A percentile compares a stretch with the other conserved stretches of the same genome.
Conservation (phyloP, 2,113 vertebrate genomes). For the Equus quagga region DNA sequence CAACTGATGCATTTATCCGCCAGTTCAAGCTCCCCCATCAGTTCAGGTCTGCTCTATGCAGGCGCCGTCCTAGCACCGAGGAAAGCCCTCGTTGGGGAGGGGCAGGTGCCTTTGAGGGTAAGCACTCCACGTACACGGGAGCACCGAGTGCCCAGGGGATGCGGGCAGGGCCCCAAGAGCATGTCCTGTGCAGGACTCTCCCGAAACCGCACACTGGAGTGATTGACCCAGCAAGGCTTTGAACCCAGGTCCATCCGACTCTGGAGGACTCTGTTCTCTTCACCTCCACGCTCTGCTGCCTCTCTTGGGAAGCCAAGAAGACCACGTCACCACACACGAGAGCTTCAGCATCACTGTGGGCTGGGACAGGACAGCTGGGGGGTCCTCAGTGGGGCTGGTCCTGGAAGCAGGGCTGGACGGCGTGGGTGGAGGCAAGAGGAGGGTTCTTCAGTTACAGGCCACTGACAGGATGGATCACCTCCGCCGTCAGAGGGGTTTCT, state of each 20-base stretch:
- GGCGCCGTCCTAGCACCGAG: neutral
- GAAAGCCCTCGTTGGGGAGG: neutral
- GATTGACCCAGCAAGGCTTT: neutral
- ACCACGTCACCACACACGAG: rapidly evolving
- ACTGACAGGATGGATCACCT: neutral
- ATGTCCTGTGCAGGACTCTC: too few species aligned
- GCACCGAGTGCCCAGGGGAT: rapidly evolving
- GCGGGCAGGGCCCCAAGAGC: rapidly evolving
- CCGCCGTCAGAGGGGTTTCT: too few species aligned
- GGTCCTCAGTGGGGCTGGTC: neutral
- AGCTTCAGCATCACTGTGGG: neutral
- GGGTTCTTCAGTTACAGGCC: neutral
- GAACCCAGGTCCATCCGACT: too few species aligned
- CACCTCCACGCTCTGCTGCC: rapidly evolving
- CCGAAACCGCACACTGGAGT: neutral
- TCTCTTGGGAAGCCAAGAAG: too few species aligned
- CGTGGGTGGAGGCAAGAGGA: neutral
- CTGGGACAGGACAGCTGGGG: rapidly evolving
- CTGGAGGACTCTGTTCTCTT: neutral
- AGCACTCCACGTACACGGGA: rapidly evolving
- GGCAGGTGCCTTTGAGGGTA: rapidly evolving
- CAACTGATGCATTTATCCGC: rapidly evolving
- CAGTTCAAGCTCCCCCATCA: too few species aligned
- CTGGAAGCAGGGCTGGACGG: neutral
- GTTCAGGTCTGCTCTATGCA: too few species aligned